Evolutionary conservation across 2,888 invertebrate genomes (phyloP), one percentile per base, ranked within the genome.

Genomic region (Abrostola triplasia): DNA sequence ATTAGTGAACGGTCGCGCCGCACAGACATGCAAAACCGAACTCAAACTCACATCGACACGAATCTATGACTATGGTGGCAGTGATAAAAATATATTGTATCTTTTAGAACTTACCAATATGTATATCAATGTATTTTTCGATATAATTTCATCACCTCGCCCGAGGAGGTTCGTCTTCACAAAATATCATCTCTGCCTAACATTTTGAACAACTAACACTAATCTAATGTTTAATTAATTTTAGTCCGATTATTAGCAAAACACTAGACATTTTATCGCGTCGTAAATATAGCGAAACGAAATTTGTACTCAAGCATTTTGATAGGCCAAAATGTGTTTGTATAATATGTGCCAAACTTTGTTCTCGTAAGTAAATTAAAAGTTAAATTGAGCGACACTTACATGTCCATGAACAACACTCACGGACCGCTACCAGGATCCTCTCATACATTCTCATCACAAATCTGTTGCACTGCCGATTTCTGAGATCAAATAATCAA

Each of bases 401-500:
- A 69, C 72, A 72, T 71, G 73, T 71, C 72, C 66, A 76, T 65
- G 67, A 78, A 65, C 61, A 75, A 67, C 77, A 72, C 58, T 64
- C 74, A 59, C 67, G 70, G 70, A 70, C 50, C 75, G 53, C 75
- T 48, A 41, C 59, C 36, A 13, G 36, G 66, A 59, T 67, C 68
- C 70, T 69, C 73, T 64, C 82, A 79, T 63, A 67, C 82, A 76
- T 77, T 73, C 79, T 70, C 72, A 71, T 74, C 71, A 68, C 64
- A 73, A 73, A 79, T 69, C 69, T 71, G 77, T 63, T 73, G 80
- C 85, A 86, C 88, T 83, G 89, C 89, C 88, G 84, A 89, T 81
- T 80, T 83, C 85, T 94, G 94, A 94, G 94, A 94, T 94, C 94
- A 93, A 90, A 86, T 85, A 85, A 86, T 88, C 84, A 91, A 92